phyloP scores from a whole-genome alignment of 2,888 invertebrate genomes.

The Neoascia interrupta region DNA sequence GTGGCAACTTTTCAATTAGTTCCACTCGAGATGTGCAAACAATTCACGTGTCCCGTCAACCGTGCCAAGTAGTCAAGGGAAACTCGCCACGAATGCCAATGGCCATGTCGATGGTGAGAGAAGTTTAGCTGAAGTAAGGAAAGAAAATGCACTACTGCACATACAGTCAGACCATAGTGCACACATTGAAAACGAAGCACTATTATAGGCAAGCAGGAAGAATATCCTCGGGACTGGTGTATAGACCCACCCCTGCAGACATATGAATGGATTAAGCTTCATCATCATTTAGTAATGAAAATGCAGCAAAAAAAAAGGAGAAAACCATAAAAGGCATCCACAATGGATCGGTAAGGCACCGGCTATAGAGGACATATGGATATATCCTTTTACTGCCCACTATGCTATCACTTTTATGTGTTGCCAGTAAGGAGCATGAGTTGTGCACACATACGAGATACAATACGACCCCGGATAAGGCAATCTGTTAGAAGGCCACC shows the following conservation, averaged over 20 bases:
- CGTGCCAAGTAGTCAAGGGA: background rate
- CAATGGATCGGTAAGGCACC: no score
- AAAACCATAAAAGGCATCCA: no score
- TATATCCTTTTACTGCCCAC: conserved; percentile 37
- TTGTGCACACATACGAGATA: conserved; percentile 16
- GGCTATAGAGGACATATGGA: conserved; percentile 30
- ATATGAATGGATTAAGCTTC: conserved; percentile 41
- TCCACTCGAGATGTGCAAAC: conserved; percentile 57
- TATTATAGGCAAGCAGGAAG: no score
- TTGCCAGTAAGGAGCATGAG: conserved; percentile 16
- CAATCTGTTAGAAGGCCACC: conserved; percentile 49
- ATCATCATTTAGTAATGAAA: conserved; percentile 36
- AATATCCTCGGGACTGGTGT: background rate
- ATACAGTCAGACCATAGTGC: no score
- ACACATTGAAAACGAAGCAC: no score
- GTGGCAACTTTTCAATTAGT: conserved; percentile 60
- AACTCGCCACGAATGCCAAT: conserved; percentile 5
- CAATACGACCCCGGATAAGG: conserved; percentile 31
- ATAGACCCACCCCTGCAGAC: background rate
- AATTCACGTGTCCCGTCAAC: conserved; percentile 40
- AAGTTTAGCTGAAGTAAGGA: background rate
- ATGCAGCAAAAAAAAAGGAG: background rate
- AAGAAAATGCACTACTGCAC: conserved; percentile 5
- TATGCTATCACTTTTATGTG: conserved; percentile 18
- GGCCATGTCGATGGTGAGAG: conserved; percentile 4